These are phyloP conservation scores for Hydrozoanthus tunicans DNA, from an alignment of 64 coral and sea anemone species.

Conservation along the genomic window DNA sequence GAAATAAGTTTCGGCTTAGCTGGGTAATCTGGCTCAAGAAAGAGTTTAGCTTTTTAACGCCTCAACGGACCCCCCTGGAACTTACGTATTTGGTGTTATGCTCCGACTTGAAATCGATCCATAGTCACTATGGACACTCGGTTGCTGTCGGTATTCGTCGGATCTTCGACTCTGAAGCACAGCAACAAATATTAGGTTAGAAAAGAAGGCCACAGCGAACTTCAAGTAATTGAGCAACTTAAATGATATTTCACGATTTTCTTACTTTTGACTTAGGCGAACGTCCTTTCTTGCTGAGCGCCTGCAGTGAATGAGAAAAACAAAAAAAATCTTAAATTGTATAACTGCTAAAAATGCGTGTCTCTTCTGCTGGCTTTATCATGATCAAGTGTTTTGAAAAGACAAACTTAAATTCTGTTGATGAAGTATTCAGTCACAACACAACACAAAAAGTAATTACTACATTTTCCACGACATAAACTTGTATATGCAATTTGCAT, in stretches of 20 bases:
- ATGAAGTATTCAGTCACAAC: too few species aligned
- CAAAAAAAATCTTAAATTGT: background rate
- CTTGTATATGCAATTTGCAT: too few species aligned
- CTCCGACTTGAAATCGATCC: slow-evolving; percentile 93
- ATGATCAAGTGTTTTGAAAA: too few species aligned
- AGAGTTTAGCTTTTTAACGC: too few species aligned
- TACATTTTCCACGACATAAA: too few species aligned
- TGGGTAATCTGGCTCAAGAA: too few species aligned
- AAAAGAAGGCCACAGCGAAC: background rate
- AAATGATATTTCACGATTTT: background rate
- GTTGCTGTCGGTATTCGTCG: slow-evolving; percentile 71
- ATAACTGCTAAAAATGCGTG: background rate
- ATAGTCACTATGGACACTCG: slow-evolving; percentile 89
- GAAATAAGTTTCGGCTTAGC: too few species aligned
- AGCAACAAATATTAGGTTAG: background rate
- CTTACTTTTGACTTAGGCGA: slow-evolving; percentile 38
- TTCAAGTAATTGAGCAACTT: background rate
- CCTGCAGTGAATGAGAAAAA: slow-evolving; percentile 2
- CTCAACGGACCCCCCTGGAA: background rate
- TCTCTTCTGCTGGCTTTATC: too few species aligned
- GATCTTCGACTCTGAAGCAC: slow-evolving; percentile 44
- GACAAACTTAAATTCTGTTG: too few species aligned
- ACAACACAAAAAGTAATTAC: too few species aligned
- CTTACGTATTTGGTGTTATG: slow-evolving; percentile 95
- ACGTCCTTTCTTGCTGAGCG: slow-evolving; percentile 16